Evolutionary conservation across 1,140 invertebrate genomes (phyloP), one percentile per base, ranked within the genome.

Genomic region (Drosophila santomea): DNA sequence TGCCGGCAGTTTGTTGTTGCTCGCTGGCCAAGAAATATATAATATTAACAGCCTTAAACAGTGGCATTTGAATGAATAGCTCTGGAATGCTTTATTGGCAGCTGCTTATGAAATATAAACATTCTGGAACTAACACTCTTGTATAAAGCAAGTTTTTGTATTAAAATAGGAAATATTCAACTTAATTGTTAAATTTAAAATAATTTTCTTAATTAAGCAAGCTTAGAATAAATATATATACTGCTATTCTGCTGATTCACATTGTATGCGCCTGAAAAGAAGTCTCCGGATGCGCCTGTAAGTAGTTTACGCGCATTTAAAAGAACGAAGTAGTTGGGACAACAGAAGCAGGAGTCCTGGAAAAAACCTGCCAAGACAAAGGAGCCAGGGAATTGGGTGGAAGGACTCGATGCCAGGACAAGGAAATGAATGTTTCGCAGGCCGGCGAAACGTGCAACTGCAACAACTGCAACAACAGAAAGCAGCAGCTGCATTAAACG

Each of bases 281-380:
- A 71, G 62, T 56, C 23, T 62, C 50, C 68, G 64, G 74, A 78
- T 74, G 84, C 61, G 55, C 48, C 67, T 52, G 58, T 89, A 89
- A 88, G 84, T 89, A 88, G 84, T 88, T 88, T 88, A 88, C 76
- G 80, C 77, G 76, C 84, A 89, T 84, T 88, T 78, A 89, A 89
- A 64, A 83, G 57, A 67, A 59, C 38, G 55, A 20, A 51, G 41
- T 28, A 67, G 51, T 44, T 41, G 50, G 25, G 57, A 47, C 55
- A 38, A 32, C 36, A 36, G 41, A 20, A 39, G 48, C 35, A 59
- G n/a, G 36, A 47, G 50, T 12, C 48, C 2, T 14, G 15, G 23
- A 43, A 41, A 20, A 25, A 44, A 52, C 8, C 25, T 55, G 72
- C 68, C 72, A 64, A 57, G 61, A 75, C 73, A 75, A 75, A 75